Base-by-base conservation (phyloP, 1,140 invertebrate species). In the Semibalanus balanoides region DNA sequence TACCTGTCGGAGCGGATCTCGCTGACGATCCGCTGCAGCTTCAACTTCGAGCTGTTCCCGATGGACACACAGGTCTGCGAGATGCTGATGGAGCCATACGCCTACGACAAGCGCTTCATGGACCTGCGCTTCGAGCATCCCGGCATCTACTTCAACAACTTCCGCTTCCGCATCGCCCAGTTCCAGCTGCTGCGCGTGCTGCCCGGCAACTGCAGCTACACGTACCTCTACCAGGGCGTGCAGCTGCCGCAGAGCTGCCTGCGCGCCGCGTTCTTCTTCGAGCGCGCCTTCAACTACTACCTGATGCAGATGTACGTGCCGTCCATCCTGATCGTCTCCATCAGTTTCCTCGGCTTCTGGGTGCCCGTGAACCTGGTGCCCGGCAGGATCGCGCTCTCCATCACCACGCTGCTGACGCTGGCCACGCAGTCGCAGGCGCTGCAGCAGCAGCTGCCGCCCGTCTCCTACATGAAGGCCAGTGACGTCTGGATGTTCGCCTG, bases 321-420 rank as follows among this genome's bases (percentile, higher is more conserved):
- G 29, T 75, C 73, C 74, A 35, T 31, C 11, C 76, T 79, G n/a
- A 74, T 79, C 30, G 79, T 79, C 5, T 29, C 75, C 69, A 77
- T 79, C n/a, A 77, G 78, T 27, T 79, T 78, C 78, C 43, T 79
- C 7, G 79, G 76, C 28, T 74, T 79, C 31, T 79, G 77, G 31
- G 74, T 79, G 25, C 78, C 79, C 9, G 76, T 75, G 69, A 74
- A 79, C 69, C 75, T 77, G 29, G 76, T 79, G 40, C 79, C 79
- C 11, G 79, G 74, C n/a, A 31, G 79, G 74, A 76, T 79, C 27
- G 74, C 78, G 17, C 76, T 79, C 72, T 77, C 78, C 0, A 79
- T 79, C 76, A 79, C 79, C 25, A 79, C 79, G 22, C 73, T 79
- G 71, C 79, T 79, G 35, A 79, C 79, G 30, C 28, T 79, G 35